Evolutionary conservation across 2,113 vertebrate species (phyloP), one percentile per base, ranked within the genome.

Genomic region (Sakesphorus luctuosus): DNA sequence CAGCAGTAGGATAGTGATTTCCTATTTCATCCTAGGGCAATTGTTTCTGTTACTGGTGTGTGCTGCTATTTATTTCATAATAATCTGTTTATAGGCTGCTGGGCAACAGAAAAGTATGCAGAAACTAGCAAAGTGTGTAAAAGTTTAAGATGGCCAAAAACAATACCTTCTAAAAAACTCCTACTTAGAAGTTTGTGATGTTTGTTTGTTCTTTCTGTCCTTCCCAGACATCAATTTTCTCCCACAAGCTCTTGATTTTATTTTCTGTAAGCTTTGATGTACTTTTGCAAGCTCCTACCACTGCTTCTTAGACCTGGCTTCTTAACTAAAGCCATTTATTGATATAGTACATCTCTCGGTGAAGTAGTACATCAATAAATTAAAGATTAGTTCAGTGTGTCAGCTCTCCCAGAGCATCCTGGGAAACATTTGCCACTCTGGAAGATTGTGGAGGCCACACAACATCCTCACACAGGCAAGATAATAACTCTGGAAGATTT

Each of bases 271-370:
- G 89, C 92, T 92, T 95, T 93, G 95, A 96, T 95, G 88, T 92
- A 93, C 91, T 94, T 91, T 87, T 98, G 84, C 40, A 69, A 95
- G 80, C 85, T 82, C 80, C 92, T 90, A 87, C 69, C 53, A 44
- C 90, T 91, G 91, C 94, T 96, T 97, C 96, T 96, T 96, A 96
- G 96, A 97, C 97, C 95, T 93, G 96, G 74, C 93, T 97, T 97
- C 96, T 97, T 97, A 97, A 97, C 96, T 95, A 93, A 97, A 97
- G 95, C 88, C 92, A 65, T 97, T 94, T 97, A 97, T 98, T 97
- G 98, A 98, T 97, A 96, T 86, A 75, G 89, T 80, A 66, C 84
- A 76, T 96, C 93, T 97, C 93, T 75, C 94, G 97, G 95, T 81
- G 96, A 97, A 96, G 96, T 93, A 95, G 89, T 74, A 78, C 89